Evolutionary conservation across 2,113 vertebrate species (phyloP), one percentile per base, ranked within the genome.

Genomic region (Corvus cornix): DNA sequence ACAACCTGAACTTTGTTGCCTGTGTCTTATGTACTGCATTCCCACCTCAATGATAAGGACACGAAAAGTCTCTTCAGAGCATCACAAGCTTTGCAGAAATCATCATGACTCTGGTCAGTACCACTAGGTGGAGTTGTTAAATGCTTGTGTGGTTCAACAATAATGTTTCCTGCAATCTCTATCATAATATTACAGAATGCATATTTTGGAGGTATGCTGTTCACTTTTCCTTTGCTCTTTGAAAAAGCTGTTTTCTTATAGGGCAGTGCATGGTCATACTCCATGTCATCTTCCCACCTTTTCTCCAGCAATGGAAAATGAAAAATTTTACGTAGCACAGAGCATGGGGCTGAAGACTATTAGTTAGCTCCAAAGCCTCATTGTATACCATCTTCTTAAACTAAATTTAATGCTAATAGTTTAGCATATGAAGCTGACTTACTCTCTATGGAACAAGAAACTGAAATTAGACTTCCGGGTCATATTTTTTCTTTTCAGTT

Each of bases 1-100:
- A 49, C 21, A n/a, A 5, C 23, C 46, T 70, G 24, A 69, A 33
- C 31, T 27, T 0, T 0, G 2, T 9, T 52, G 37, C n/a, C 11
- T 37, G 14, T 39, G 39, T 33, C 11, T 62, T 60, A 24, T 0
- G 0, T 51, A 4, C 11, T 59, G 26, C 31, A 12, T 33, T 72
- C 30, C 35, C 8, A 23, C 8, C 18, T 24, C 10, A 24, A 3
- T 1, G 1, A 3, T n/a, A 60, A 53, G 8, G 31, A 43, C 30
- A 4, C 0, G 0, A 33, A 59, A 46, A 70, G 12, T 33, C 23
- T 26, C 33, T 63, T 12, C 35, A 31, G 35, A 44, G 22, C 19
- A 49, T 4, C 24, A 11, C 33, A 20, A 11, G 10, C 3, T 3
- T n/a, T 84, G 63, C 22, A 31, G n/a, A 62, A 48, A 12, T 22